A percentile compares a stretch with the other conserved stretches of the same genome.
Evolutionary conservation across 2,888 invertebrate species (phyloP).

Genomic region (Drosophila fungiperda): DNA sequence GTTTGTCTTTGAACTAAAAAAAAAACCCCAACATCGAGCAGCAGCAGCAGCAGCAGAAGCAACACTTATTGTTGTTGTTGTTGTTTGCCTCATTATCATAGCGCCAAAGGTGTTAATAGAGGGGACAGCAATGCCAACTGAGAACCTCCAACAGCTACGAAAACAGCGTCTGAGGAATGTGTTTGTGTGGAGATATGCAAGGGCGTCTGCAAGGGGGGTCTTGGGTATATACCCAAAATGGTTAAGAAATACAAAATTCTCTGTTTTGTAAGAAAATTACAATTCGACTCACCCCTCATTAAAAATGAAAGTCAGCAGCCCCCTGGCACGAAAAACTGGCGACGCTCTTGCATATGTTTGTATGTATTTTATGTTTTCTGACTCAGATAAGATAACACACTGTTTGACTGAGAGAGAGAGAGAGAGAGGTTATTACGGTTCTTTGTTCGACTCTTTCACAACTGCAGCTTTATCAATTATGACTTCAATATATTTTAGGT

Average conservation of each 20-base stretch:
- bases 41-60: constrained; percentile 34
- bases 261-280: not conserved
- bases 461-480: constrained; percentile 63
- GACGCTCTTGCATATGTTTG: not conserved
- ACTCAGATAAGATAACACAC: constrained; percentile 72
- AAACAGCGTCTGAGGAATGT: constrained; percentile 44
- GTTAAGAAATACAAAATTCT: not conserved
- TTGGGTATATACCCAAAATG: no score
- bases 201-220: not conserved
- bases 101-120: constrained; percentile 70
- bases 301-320: not conserved
- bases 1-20: constrained; percentile 55
- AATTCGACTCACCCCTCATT: no score
- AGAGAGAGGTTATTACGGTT: constrained; percentile 10
- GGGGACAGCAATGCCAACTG: constrained; percentile 39
- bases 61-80: constrained; percentile 25
- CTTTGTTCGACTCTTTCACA: constrained; percentile 31
- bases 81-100: constrained; percentile 71
- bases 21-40: not conserved
- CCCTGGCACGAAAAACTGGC: not conserved
- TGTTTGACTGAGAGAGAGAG: constrained; percentile 18
- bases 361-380: constrained; percentile 38
- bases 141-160: constrained; percentile 24
- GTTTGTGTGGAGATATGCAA: not conserved
- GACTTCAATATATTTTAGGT: constrained; percentile 31